Evolutionary conservation across 2,797 vertebrate species (phyloP), one percentile per base, ranked within the genome.

Genomic region (Simalia tracyae): DNA sequence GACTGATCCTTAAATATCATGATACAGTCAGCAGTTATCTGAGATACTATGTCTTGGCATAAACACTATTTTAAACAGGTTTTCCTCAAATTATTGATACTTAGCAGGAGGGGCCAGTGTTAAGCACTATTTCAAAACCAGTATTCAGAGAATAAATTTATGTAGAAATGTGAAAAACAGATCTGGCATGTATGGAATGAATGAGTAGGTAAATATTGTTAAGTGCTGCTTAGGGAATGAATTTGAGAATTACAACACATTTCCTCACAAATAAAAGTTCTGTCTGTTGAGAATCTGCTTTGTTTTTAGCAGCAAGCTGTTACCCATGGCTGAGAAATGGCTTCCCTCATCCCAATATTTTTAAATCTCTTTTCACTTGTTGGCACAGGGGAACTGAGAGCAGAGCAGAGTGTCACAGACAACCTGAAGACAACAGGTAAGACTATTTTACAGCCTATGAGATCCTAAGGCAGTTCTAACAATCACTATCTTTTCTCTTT

Each of bases 221-320:
- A 94, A 95, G 86, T 87, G 84, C 85, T 0, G 1, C 90, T 90
- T 93, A 7, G 14, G 94, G 91, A 94, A 93, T 92, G 93, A 95
- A 94, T 90, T 88, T 88, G 11, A 95, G 72, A 95, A 64, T 72
- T 95, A 92, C 88, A 95, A 17, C 93, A 96, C 94, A 91, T 92
- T 92, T 90, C 90, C 94, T 91, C 90, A 84, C 92, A 96, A 96
- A 95, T 92, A 95, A 96, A 96, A 95, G 92, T 93, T 84, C 72
- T 93, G 2, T 94, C 94, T 96, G 88, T 64, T 90, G 86, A 91
- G 94, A 96, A 85, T 86, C 91, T 91, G 93, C 92, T 87, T 90
- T 95, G 90, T 93, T 50, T 91, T 96, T 93, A 94, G 90, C 31
- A 93, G 92, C 93, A 87, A 63, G 9, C 26, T 92, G 60, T 89